Evolutionary conservation across 53 echinoderm and acorn worm species (phyloP).

Genomic region (Apostichopus leukothele): DNA sequence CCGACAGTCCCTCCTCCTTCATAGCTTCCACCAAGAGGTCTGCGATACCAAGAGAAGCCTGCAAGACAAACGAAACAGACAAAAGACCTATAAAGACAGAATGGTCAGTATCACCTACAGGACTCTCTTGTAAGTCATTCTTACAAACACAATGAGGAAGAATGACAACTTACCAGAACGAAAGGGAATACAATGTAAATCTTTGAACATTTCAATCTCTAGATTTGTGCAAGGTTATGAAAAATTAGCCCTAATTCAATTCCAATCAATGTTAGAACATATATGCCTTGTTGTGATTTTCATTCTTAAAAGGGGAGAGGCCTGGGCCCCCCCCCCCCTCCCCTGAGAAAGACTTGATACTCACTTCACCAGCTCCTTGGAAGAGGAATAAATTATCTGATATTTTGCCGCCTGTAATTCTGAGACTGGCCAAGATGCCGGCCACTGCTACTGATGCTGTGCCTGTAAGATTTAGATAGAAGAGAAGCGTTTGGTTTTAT

Average conservation of each 20-base stretch:
- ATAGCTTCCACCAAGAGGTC: conserved; percentile 83
- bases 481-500: not conserved
- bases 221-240: no score
- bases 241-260: no score
- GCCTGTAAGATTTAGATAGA: conserved; percentile 48
- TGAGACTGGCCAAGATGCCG: conserved; percentile 85
- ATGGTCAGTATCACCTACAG: no score
- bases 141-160: no score
- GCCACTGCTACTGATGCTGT: conserved; percentile 98
- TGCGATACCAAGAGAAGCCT: conserved; percentile 97
- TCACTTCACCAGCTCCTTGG: conserved; percentile 98
- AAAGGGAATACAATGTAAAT: no score
- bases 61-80: not conserved
- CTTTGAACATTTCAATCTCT: no score
- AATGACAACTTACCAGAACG: not conserved
- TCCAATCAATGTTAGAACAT: no score
- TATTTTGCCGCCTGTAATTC: conserved; percentile 83
- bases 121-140: no score
- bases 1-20: conserved; percentile 69
- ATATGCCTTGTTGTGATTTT: no score
- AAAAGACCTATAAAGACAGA: no score
- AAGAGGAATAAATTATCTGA: conserved; percentile 86
- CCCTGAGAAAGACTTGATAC: conserved; percentile 63
- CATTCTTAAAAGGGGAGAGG: no score
- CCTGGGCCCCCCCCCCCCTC: no score